These are phyloP conservation scores for Caiman crocodilus DNA, from an alignment of 2,797 vertebrate species.

Conservation along the genomic window DNA sequence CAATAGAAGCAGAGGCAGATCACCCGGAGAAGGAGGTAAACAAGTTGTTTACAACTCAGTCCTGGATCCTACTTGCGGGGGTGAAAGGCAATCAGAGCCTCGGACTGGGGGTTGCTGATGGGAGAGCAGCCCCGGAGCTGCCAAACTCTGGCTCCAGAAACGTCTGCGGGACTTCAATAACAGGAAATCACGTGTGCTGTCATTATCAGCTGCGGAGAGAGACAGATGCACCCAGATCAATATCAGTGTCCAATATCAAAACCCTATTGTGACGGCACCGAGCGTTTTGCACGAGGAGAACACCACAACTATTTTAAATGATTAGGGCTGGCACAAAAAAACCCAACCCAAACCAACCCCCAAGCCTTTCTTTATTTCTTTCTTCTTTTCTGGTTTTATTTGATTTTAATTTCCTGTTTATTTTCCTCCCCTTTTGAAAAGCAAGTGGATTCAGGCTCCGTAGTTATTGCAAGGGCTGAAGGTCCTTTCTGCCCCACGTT, in stretches of 20 bases:
- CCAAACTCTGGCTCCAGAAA: conserved; percentile 59
- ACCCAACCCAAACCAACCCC: background rate
- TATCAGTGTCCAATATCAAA: conserved; percentile 74
- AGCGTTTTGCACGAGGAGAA: conserved; percentile 40
- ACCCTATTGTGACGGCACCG: conserved; percentile 49
- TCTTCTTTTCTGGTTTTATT: conserved; percentile 31
- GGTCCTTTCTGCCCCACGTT: conserved; percentile 27
- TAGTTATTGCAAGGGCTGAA: conserved; percentile 16
- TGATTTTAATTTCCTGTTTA: too few species aligned
- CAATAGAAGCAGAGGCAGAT: conserved; percentile 60
- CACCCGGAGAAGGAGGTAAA: conserved; percentile 53
- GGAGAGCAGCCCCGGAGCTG: conserved; percentile 35
- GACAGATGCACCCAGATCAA: conserved; percentile 74
- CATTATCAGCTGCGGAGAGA: conserved; percentile 74
- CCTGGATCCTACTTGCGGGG: conserved; percentile 20
- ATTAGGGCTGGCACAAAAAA: conserved; percentile 8
- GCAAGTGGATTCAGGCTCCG: background rate
- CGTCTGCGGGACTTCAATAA: conserved; percentile 65
- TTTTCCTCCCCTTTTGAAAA: background rate
- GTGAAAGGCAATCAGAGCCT: conserved; percentile 27
- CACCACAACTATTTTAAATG: conserved; percentile 54
- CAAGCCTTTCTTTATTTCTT: background rate
- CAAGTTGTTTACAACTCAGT: conserved; percentile 57
- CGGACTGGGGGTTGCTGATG: conserved; percentile 39
- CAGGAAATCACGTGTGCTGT: conserved; percentile 73